Evolutionary conservation across 2,797 vertebrate genomes (phyloP).

Genomic region (Sebastiscus tertius): DNA sequence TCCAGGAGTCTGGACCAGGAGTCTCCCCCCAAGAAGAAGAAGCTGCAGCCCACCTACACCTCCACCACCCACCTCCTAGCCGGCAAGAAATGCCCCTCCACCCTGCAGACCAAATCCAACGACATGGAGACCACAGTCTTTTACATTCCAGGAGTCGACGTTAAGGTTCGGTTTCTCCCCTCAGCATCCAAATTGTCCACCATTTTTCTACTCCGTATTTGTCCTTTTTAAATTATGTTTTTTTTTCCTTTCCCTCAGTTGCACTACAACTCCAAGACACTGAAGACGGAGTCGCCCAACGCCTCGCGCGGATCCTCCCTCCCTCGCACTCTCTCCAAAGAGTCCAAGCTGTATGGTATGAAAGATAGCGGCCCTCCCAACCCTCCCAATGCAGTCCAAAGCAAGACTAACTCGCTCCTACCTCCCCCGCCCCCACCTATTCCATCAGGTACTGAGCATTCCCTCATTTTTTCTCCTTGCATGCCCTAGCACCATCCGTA

Average conservation of each 20-base stretch:
- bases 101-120: slow-evolving; percentile 93
- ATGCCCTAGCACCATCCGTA: slow-evolving; percentile 57
- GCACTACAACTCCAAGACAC: slow-evolving; percentile 98
- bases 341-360: slow-evolving; percentile 99
- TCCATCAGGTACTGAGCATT: slow-evolving; percentile 91
- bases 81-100: slow-evolving; percentile 94
- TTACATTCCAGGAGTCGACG: slow-evolving; percentile 98
- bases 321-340: slow-evolving; percentile 97
- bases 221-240: background rate
- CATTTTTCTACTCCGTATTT: background rate
- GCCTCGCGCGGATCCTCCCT: slow-evolving; percentile 96
- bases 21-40: slow-evolving; percentile 97
- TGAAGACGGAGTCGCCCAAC: slow-evolving; percentile 96
- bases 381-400: slow-evolving; percentile 88
- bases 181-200: background rate
- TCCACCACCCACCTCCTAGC: slow-evolving; percentile 92
- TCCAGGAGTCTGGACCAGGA: slow-evolving; percentile 95
- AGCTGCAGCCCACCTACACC: slow-evolving; percentile 92
- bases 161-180: slow-evolving; percentile 88
- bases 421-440: slow-evolving; percentile 96
- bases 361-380: slow-evolving; percentile 88
- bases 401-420: slow-evolving; percentile 96
- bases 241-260: slow-evolving; percentile 77
- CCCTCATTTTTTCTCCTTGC: slow-evolving; percentile 57
- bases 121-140: slow-evolving; percentile 98